Conservation (phyloP, 2,113 vertebrate species). For the Fulmarus glacialis region DNA sequence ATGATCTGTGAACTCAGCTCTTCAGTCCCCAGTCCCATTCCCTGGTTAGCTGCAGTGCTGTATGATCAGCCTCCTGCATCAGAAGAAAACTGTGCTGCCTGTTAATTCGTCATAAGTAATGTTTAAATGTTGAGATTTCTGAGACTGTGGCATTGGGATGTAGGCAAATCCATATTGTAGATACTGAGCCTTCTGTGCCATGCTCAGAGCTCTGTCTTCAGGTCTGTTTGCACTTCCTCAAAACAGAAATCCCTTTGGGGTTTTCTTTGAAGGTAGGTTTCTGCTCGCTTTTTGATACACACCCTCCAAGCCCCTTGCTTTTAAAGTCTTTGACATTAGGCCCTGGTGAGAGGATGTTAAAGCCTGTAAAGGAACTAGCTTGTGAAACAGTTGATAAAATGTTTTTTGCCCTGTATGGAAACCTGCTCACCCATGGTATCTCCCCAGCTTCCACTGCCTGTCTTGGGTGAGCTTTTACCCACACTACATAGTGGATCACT, state of each 20-base stretch:
- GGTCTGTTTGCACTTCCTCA: not conserved
- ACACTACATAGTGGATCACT: fast-evolving
- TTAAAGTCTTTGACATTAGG: not conserved
- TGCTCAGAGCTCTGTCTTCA: not conserved
- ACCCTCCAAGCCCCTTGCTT: not conserved
- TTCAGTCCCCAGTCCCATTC: not conserved
- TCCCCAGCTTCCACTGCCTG: not conserved
- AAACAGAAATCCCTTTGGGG: not conserved
- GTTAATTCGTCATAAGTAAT: not conserved
- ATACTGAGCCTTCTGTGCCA: not conserved
- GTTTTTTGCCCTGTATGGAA: not conserved
- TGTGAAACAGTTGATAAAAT: not conserved
- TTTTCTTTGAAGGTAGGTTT: not conserved
- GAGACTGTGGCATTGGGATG: not conserved
- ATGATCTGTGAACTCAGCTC: not conserved
- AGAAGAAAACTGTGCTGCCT: not conserved
- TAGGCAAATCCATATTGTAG: not conserved
- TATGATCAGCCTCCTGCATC: not conserved
- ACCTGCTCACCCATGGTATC: not conserved
- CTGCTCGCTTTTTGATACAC: not conserved
- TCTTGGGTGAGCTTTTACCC: not conserved
- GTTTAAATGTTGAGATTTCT: not conserved
- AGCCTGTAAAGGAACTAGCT: not conserved
- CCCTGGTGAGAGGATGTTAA: not conserved
- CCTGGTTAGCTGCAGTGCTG: not conserved